A percentile compares a stretch with the other conserved stretches of the same genome.
phyloP scores from a whole-genome alignment of 2,113 vertebrate species.

The Cygnus buccinator region DNA sequence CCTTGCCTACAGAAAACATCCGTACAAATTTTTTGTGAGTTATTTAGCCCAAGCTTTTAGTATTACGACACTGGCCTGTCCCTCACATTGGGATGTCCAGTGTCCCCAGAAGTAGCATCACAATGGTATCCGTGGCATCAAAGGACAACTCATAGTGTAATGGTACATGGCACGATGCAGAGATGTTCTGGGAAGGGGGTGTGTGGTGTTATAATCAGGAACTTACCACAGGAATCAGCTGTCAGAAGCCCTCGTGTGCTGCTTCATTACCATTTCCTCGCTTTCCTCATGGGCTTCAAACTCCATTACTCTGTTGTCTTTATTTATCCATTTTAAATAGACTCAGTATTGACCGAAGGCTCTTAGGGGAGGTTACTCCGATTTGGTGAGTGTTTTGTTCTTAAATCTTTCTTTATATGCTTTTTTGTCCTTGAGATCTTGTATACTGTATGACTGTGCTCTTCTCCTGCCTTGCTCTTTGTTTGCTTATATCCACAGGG shows the following conservation, averaged over 20 bases:
- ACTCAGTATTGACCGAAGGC: accelerated
- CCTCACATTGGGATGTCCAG: neutral
- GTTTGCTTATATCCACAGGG: neutral
- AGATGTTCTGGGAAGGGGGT: neutral
- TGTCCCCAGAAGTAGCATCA: neutral
- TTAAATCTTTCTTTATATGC: neutral
- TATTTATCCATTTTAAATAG: neutral
- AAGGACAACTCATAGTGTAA: neutral
- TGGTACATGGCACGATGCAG: neutral
- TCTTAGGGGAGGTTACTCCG: neutral
- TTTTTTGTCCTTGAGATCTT: neutral
- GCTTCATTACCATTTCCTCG: neutral
- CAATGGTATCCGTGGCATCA: neutral
- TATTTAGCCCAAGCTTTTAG: neutral
- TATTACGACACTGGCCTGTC: neutral
- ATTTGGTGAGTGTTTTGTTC: neutral
- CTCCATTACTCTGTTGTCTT: neutral
- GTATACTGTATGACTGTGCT: neutral
- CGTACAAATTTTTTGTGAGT: neutral
- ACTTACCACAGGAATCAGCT: neutral
- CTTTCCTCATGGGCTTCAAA: neutral
- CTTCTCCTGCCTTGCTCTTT: neutral
- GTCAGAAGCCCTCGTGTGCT: neutral
- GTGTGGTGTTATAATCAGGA: neutral
- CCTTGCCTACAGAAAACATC: neutral